Evolutionary conservation across 2,888 invertebrate species (phyloP), one percentile per base, ranked within the genome.

Genomic region (Sericinus montela): DNA sequence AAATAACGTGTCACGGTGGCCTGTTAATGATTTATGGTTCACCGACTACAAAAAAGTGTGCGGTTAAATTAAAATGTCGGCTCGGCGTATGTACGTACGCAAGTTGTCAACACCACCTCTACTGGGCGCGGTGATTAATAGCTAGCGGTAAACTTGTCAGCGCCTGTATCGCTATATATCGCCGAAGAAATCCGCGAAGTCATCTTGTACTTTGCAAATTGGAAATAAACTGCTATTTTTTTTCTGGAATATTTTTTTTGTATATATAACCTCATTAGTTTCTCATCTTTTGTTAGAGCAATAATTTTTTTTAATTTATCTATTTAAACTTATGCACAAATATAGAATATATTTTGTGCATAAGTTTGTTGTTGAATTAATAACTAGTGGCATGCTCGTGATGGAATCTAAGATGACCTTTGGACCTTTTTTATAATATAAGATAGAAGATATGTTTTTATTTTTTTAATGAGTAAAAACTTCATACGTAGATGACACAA

Each of bases 101-200:
- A 61, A 62, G 61, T 62, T 67, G 66, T 65, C 66, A 66, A 63
- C 63, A 47, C 40, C 57, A 57, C 56, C 55, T 60, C 58, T 44
- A 59, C 63, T 62, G 52, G 52, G 49, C 49, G 55, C 51, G 49
- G 62, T 67, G 67, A 69, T 69, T 65, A 69, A 69, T 67, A 56
- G 56, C 60, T 43, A 51, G 43, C 48, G 55, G 52, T 47, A 53
- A 63, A 66, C 63, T 67, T 67, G 64, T 62, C 65, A 59, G 56
- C 57, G 49, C 43, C 54, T 56, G 60, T 61, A 60, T 61, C 61
- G 62, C 50, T 46, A 53, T n/a, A n/a, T 37, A 53, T 45, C 48
- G 44, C 39, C 37, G 48, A 44, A 48, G 49, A 52, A 55, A 58
- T 53, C 34, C 52, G 58, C 55, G 40, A 41, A 47, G 56, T 62